Base-by-base conservation (phyloP, 2,888 invertebrate species). In the Allacma fusca region DNA sequence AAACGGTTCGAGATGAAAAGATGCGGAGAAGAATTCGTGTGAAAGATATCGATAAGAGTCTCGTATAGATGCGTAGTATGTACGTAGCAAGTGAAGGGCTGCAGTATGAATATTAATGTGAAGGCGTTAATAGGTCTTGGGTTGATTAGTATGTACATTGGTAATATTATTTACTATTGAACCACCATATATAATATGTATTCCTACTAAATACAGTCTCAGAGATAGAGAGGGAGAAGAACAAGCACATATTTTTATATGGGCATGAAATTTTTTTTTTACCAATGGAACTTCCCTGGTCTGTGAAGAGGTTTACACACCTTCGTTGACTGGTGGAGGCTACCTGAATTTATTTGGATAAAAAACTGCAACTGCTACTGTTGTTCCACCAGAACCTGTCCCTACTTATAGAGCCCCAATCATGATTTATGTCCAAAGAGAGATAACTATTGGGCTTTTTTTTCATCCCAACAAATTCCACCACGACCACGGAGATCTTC, bases 91-190 rank as follows among this genome's bases (percentile, higher is more conserved):
- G n/a, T n/a, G n/a, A n/a, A n/a, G n/a, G n/a, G n/a, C n/a, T 62
- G 73, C 40, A 26, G 72, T 65, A 65, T 77, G 77, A 77, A 77
- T 77, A 77, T 77, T 77, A 77, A 77, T 72, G 62, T 59, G 26
- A 29, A 77, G 77, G 77, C 77, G 77, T 77, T 77, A 77, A 77
- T 77, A 77, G 77, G 71, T 76, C 77, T 28, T 74, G 43, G 76
- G 28, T 59, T 69, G 62, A 76, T 70, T 70, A 70, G 70, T 70
- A 64, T 69, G 69, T 71, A 71, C 71, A 57, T 71, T 71, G 24
- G 24, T 71, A 40, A 67, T 67, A 67, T 16, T 64, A 21, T 23
- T 24, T 24, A 64, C 24, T 23, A 16, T 43, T 16, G 12, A 24
- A 23, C 26, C 23, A 24, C 64, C 64, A 64, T 64, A 21, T 64